phyloP scores from a whole-genome alignment of 2,113 vertebrate genomes.

The Tetrax tetrax region DNA sequence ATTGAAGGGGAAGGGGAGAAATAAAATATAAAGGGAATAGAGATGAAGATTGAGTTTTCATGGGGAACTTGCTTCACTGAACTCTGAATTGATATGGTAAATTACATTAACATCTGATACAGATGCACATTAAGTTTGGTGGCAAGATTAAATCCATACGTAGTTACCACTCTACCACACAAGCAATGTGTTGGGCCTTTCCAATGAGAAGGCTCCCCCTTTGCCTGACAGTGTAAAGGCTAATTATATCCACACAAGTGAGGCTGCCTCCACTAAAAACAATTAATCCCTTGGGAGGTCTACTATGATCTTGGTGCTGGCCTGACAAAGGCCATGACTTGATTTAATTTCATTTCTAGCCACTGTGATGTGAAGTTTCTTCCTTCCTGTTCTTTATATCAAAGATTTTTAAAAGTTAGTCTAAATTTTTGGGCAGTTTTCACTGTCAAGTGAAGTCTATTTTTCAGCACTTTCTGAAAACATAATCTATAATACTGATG shows the following conservation, averaged over 20 bases:
- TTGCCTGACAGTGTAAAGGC: neutral
- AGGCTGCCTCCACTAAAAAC: neutral
- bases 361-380: neutral
- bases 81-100: constrained; percentile 20
- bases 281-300: neutral
- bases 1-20: neutral
- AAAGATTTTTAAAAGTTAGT: neutral
- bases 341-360: neutral
- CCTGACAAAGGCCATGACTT: neutral
- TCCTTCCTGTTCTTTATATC: neutral
- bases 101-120: constrained; percentile 36
- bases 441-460: neutral
- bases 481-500: neutral
- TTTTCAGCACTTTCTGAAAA: neutral
- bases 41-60: neutral
- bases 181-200: neutral
- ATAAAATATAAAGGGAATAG: constrained; percentile 3
- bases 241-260: neutral
- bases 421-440: neutral
- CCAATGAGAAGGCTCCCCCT: neutral
- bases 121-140: neutral
- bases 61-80: constrained; percentile 18
- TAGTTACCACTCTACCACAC: neutral
- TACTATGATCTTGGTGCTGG: neutral
- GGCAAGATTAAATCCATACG: constrained; percentile 50